Conservation (phyloP, 1,140 invertebrate genomes). For the Listronotus bonariensis region DNA sequence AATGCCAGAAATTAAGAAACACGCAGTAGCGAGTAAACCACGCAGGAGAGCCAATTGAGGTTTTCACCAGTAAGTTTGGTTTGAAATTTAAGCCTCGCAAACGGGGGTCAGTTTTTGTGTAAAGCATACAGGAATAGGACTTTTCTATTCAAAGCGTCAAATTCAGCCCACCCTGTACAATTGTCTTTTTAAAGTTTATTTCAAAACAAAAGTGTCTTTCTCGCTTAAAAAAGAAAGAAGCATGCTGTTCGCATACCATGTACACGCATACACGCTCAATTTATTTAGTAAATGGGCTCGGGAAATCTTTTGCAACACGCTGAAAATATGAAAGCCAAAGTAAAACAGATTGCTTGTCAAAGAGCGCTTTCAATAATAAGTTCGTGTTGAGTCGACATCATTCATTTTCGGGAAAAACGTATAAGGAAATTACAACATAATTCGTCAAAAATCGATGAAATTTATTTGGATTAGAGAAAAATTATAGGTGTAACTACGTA, state of each 20-base stretch:
- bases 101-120: too few species aligned
- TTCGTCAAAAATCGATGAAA: constrained; percentile 49
- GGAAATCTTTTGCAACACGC: constrained; percentile 30
- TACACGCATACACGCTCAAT: constrained; percentile 23
- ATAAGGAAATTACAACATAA: constrained; percentile 53
- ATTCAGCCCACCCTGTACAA: too few species aligned
- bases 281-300: constrained; percentile 32
- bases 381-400: constrained; percentile 54
- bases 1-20: too few species aligned
- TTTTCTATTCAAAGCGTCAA: too few species aligned
- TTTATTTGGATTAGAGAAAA: constrained; percentile 47
- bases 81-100: too few species aligned
- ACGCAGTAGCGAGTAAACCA: too few species aligned
- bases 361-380: constrained; percentile 55
- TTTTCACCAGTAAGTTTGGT: too few species aligned
- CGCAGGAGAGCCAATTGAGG: too few species aligned
- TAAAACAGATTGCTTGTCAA: constrained; percentile 55
- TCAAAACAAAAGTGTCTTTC: too few species aligned
- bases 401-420: constrained; percentile 50
- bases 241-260: not conserved
- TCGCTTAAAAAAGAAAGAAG: too few species aligned
- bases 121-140: too few species aligned
- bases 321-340: constrained; percentile 45
- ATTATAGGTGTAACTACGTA: constrained; percentile 47
- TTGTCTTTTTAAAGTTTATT: too few species aligned